Evolutionary conservation across 2,888 invertebrate genomes (phyloP).

Genomic region (Pseudolycoriella hygida): DNA sequence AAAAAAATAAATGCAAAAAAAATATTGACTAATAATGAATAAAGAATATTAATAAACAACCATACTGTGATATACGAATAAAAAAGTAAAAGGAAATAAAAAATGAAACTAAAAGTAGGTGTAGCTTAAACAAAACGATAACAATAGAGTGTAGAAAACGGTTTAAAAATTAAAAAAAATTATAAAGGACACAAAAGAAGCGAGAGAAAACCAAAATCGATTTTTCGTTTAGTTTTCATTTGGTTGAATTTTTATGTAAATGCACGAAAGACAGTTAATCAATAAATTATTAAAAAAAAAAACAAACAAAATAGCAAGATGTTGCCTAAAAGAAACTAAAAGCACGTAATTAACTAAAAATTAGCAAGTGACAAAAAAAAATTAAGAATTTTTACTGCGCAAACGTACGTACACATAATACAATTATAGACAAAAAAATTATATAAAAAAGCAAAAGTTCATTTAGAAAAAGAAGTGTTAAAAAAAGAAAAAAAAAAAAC

Average conservation of each 20-base stretch:
- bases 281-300: background rate
- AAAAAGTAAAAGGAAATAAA: conserved; percentile 1
- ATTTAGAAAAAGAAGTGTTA: background rate
- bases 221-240: background rate
- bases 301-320: background rate
- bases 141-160: background rate
- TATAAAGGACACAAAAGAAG: background rate
- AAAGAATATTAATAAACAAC: conserved; percentile 3
- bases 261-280: background rate
- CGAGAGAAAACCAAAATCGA: background rate
- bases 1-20: background rate
- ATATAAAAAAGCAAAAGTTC: background rate
- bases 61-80: conserved; percentile 1
- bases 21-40: conserved; percentile 5
- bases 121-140: background rate
- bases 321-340: background rate
- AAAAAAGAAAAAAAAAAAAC: background rate
- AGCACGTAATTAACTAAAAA: background rate
- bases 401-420: no score
- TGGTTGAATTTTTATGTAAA: background rate
- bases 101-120: background rate
- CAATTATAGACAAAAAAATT: no score
- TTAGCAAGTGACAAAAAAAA: no score
- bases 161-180: background rate
- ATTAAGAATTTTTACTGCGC: no score